Percentiles rank a stretch among this genome's conserved stretches.
phyloP scores from a whole-genome alignment of 2,888 invertebrate genomes.

The Bhutanitis thaidina region DNA sequence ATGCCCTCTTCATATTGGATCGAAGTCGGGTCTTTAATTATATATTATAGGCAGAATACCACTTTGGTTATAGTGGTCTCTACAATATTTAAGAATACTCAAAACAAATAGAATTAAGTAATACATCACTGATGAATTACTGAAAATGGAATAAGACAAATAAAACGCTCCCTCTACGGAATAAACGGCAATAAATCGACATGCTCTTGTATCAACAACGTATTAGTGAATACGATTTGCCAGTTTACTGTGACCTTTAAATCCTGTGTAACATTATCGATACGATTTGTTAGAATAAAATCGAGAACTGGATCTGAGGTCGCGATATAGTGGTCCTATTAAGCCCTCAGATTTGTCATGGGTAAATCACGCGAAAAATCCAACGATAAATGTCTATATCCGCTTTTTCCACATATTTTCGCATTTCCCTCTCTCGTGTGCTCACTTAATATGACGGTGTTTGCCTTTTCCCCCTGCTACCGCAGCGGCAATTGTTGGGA shows the following conservation, averaged over 20 bases:
- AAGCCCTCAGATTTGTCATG: constrained; percentile 73
- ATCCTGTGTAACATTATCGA: constrained; percentile 16
- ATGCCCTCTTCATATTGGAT: too few species aligned
- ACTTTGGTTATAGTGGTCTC: too few species aligned
- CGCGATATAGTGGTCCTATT: constrained; percentile 45
- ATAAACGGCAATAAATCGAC: constrained; percentile 72
- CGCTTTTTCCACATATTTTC: constrained; percentile 79
- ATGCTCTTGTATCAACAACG: constrained; percentile 69
- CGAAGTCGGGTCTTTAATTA: too few species aligned
- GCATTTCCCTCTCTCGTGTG: constrained; percentile 77
- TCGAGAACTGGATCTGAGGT: constrained; percentile 28
- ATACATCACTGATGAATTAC: constrained; percentile 51
- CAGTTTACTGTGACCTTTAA: constrained; percentile 35
- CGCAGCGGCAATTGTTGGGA: constrained; percentile 33
- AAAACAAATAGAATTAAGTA: constrained; percentile 23
- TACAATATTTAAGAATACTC: constrained; percentile 27
- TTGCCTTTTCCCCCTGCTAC: constrained; percentile 68
- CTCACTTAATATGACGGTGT: constrained; percentile 78
- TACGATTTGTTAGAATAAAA: constrained; percentile 14
- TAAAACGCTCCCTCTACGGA: constrained; percentile 62
- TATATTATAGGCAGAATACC: too few species aligned
- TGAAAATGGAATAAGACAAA: constrained; percentile 69
- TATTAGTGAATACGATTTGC: constrained; percentile 62
- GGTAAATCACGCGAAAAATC: constrained; percentile 77
- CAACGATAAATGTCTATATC: constrained; percentile 78